Evolutionary conservation across 1,140 invertebrate species (phyloP), one percentile per base, ranked within the genome.

Genomic region (Pomphorhynchus laevis): DNA sequence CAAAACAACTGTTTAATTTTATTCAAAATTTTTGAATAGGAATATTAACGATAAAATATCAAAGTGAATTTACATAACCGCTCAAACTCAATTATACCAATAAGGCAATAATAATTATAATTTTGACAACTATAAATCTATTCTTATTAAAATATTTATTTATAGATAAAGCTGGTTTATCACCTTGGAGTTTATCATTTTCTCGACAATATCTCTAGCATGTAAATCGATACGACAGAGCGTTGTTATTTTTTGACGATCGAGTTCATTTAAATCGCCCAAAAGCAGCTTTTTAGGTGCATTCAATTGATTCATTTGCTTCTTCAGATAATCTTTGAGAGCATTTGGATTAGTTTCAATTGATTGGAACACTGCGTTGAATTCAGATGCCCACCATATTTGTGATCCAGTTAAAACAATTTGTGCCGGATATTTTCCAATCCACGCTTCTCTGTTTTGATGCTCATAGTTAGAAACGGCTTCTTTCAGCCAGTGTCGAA

Each of bases 381-480:
- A 9, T 29, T 29, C 25, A 9, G 14, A 12, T 3, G 25, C 14
- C 25, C 25, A 29, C 11, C 11, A 29, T 12, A 29, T 14, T 29
- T 29, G 25, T 29, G 25, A 29, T 12, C 25, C 25, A 29, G 25
- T 29, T 29, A 29, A 29, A 29, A 14, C 25, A 14, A 41, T 36
- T 46, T 58, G 56, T 3, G 79, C 79, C 42, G 77, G 76, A 57
- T 74, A 86, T 52, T 86, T 76, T 52, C 82, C 79, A 11, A 86
- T 58, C 82, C 80, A 89, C 50, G 77, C 71, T 47, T 89, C 79
- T 51, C 80, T 61, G 1, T 76, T 69, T 53, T 84, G 86, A 52
- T 86, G 79, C 59, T 86, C 79, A 51, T 86, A 89, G 1, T 67
- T 64, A 1, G 67, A 57, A 1, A 80, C 71, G 12, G 71, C 73